Evolutionary conservation across 2,113 vertebrate species (phyloP).

Genomic region (Oenanthe melanoleuca): DNA sequence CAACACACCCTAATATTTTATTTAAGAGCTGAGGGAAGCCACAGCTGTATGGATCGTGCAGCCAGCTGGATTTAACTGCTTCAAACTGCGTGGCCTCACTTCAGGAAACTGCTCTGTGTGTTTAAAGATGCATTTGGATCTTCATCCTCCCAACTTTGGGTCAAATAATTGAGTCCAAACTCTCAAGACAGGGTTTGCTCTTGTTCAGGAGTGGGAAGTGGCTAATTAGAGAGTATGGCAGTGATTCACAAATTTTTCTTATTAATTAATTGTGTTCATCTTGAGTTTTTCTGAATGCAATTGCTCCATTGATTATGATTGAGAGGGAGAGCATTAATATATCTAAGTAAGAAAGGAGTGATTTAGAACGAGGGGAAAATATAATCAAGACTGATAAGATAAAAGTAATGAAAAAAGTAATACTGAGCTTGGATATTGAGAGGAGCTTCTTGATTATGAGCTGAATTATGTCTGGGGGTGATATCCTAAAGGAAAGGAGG

Average conservation of each 20-base stretch:
- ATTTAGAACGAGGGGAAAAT: neutral
- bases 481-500: neutral
- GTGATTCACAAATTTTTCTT: neutral
- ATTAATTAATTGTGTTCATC: neutral
- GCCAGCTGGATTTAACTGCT: constrained; percentile 51
- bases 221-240: neutral
- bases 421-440: neutral
- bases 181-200: neutral
- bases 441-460: neutral
- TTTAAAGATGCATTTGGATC: neutral
- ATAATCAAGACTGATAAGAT: neutral
- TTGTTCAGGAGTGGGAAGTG: neutral
- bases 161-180: neutral
- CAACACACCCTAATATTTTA: constrained; percentile 73
- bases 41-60: constrained; percentile 58
- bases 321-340: neutral
- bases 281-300: neutral
- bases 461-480: neutral
- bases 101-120: neutral
- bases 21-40: constrained; percentile 69
- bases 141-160: neutral
- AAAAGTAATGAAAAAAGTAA: neutral
- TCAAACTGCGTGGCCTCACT: constrained; percentile 1
- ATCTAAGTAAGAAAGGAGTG: neutral
- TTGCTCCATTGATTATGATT: neutral